Evolutionary conservation across 1,140 invertebrate species (phyloP).

Genomic region (Hermatobates lingyangjiaoensis): DNA sequence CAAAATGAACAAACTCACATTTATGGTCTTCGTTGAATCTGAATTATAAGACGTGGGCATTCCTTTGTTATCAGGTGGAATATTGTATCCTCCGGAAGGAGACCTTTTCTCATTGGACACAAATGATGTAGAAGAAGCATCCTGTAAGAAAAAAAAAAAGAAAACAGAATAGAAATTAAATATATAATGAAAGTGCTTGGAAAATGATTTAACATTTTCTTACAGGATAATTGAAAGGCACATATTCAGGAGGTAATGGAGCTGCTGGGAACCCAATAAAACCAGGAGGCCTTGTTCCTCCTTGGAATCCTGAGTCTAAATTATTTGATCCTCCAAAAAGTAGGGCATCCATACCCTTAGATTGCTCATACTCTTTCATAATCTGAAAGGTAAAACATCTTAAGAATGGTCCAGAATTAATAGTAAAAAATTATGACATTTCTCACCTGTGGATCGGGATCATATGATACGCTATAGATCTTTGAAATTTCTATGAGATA

Average conservation of each 20-base stretch:
- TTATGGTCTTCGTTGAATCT: no score
- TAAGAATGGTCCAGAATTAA: not conserved
- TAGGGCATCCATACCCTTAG: conserved; percentile 38
- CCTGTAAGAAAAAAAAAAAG: no score
- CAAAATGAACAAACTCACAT: no score
- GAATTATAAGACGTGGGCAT: no score
- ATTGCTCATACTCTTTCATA: conserved; percentile 57
- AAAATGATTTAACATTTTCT: conserved; percentile 11
- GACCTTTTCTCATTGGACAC: no score
- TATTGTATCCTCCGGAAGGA: no score
- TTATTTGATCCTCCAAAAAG: conserved; percentile 36
- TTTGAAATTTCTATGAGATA: conserved; percentile 93
- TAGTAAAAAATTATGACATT: not conserved
- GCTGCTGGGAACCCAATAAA: conserved; percentile 62
- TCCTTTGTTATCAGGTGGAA: no score
- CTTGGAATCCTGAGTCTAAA: conserved; percentile 31
- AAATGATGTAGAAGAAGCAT: no score
- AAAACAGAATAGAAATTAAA: no score
- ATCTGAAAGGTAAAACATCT: conserved; percentile 23
- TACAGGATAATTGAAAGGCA: conserved; percentile 37
- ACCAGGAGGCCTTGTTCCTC: conserved; percentile 42
- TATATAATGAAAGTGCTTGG: no score
- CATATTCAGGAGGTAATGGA: conserved; percentile 10
- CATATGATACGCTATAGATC: conserved; percentile 79
- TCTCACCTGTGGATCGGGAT: conserved; percentile 71